Conservation (phyloP, 2,797 vertebrate species). For the Propithecus perrieri region DNA sequence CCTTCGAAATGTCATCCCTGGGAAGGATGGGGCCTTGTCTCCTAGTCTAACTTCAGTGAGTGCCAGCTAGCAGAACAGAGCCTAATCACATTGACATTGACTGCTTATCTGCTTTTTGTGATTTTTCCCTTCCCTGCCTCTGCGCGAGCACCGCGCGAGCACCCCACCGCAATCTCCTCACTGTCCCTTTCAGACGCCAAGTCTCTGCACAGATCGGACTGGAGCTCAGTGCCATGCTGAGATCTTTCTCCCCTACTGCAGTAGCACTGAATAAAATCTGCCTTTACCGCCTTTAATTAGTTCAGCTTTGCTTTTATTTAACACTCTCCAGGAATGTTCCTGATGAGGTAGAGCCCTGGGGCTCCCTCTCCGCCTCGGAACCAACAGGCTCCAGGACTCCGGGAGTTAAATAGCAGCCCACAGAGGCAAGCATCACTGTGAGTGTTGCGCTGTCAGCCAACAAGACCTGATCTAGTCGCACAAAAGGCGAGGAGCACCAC, state of each 20-base stretch:
- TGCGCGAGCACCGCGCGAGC: background rate
- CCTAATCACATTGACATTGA: background rate
- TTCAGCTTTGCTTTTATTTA: background rate
- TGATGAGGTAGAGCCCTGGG: background rate
- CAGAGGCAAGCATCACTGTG: background rate
- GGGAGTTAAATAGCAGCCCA: background rate
- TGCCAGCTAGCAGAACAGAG: background rate
- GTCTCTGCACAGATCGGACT: background rate
- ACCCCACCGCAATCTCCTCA: background rate
- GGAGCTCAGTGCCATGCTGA: too few relatives aligned
- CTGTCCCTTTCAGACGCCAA: background rate
- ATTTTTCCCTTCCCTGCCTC: background rate
- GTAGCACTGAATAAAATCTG: background rate
- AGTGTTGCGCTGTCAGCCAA: background rate
- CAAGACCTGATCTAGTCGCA: background rate
- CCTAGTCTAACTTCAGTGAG: background rate
- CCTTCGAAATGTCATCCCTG: background rate
- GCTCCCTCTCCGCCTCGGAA: background rate
- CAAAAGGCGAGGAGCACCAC: background rate
- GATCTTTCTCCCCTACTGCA: background rate
- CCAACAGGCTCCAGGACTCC: background rate
- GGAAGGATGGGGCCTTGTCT: background rate
- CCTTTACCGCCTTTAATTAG: background rate
- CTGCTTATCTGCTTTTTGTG: background rate
- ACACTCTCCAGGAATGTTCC: constrained; percentile 2